phyloP scores from a whole-genome alignment of 37 sponge, comb jelly and placozoan species.

The Petrosia ficiformis region DNA sequence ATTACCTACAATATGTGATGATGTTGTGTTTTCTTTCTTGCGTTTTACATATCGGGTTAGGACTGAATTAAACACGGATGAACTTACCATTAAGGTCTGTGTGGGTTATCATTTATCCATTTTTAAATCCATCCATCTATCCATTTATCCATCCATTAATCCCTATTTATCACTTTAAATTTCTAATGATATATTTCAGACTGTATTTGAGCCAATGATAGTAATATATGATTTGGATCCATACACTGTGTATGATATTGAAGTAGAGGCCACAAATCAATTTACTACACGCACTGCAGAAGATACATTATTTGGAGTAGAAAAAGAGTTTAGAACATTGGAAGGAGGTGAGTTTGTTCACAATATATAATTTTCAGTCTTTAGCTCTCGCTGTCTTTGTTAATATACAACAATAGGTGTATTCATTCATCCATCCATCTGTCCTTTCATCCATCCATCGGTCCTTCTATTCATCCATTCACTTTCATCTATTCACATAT shows the following conservation, averaged over 20 bases:
- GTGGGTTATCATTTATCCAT: too few species aligned
- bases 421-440: too few species aligned
- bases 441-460: not conserved
- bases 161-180: not conserved
- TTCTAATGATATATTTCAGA: not conserved
- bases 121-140: too few species aligned
- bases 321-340: not conserved
- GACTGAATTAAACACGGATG: too few species aligned
- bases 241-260: not conserved
- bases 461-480: too few species aligned
- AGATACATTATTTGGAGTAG: not conserved
- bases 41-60: conserved; percentile 9
- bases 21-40: conserved; percentile 20
- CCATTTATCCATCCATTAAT: too few species aligned
- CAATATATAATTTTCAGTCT: too few species aligned
- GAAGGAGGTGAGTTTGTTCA: conserved; percentile 16
- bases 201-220: not conserved
- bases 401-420: too few species aligned
- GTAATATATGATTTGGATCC: not conserved
- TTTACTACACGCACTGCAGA: not conserved
- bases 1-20: not conserved
- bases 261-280: not conserved
- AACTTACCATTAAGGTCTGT: too few species aligned
- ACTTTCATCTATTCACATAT: too few species aligned
- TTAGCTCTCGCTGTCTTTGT: too few species aligned